Conservation (phyloP, 1,140 invertebrate genomes). For the Macrobrachium nipponense region DNA sequence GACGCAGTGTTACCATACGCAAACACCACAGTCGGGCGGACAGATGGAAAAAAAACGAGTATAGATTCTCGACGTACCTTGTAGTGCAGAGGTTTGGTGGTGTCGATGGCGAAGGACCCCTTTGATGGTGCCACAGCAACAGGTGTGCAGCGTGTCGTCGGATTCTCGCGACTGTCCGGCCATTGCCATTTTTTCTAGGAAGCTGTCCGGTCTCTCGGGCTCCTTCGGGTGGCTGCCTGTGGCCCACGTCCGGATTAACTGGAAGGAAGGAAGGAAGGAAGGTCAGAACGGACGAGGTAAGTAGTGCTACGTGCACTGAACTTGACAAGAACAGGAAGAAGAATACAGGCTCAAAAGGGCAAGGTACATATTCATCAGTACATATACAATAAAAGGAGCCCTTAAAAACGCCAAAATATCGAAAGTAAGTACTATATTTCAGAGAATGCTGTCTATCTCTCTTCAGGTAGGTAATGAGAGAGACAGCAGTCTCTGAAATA, state of each 20-base stretch:
- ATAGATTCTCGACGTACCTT: too few relatives aligned
- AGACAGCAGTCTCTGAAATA: too few relatives aligned
- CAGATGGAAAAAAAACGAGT: too few relatives aligned
- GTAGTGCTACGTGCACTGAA: too few relatives aligned
- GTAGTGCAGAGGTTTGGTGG: conserved; percentile 75
- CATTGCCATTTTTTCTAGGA: conserved; percentile 72
- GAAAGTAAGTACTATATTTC: too few relatives aligned
- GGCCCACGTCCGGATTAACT: conserved; percentile 71
- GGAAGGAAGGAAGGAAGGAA: background rate
- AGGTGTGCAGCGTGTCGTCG: conserved; percentile 53
- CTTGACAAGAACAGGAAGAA: background rate
- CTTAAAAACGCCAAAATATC: too few relatives aligned
- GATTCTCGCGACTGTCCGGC: conserved; percentile 68
- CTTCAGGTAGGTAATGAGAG: too few relatives aligned
- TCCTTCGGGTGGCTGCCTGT: conserved; percentile 66
- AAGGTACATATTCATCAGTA: too few relatives aligned
- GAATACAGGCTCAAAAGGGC: background rate
- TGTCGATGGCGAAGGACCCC: conserved; percentile 72
- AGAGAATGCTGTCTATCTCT: too few relatives aligned
- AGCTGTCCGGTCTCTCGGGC: conserved; percentile 71
- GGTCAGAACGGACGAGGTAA: background rate
- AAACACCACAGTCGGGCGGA: too few relatives aligned
- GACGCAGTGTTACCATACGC: too few relatives aligned
- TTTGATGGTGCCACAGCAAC: conserved; percentile 51
- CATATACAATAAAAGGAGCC: too few relatives aligned